A percentile compares a stretch with the other conserved stretches of the same genome.
phyloP scores from a whole-genome alignment of 2,888 invertebrate genomes.

The Caenorhabditis afra region DNA sequence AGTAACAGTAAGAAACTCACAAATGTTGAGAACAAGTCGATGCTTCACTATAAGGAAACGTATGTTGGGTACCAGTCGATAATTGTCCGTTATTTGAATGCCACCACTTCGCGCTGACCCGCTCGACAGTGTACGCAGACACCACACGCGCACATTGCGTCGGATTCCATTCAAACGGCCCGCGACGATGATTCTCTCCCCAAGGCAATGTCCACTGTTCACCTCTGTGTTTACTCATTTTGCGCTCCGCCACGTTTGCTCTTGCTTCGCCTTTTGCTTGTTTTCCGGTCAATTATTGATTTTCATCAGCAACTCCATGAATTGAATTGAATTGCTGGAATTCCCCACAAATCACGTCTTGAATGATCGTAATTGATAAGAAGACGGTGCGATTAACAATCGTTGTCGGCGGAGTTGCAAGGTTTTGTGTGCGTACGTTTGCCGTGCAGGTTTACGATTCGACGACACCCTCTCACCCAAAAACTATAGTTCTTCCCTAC shows the following conservation, averaged over 20 bases:
- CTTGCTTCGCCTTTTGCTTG: conserved; percentile 11
- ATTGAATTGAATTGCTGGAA: neutral
- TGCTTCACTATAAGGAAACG: neutral
- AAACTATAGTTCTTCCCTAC: no score
- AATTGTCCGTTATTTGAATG: conserved; percentile 5
- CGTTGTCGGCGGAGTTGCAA: no score
- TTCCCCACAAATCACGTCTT: no score
- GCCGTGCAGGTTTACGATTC: no score
- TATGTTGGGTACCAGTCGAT: no score
- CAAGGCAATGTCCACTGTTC: conserved; percentile 16
- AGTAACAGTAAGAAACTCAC: no score
- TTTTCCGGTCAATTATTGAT: conserved; percentile 32
- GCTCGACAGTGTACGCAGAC: conserved; percentile 20
- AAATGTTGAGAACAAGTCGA: no score
- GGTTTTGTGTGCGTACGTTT: no score
- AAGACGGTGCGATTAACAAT: no score
- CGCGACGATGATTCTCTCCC: neutral
- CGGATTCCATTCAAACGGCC: conserved; percentile 14
- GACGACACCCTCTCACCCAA: no score
- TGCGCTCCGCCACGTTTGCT: conserved; percentile 36
- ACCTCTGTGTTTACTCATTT: conserved; percentile 40
- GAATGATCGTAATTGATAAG: no score
- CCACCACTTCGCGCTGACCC: neutral
- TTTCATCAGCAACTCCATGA: conserved; percentile 1
- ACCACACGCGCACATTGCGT: conserved; percentile 14